These are phyloP conservation scores for Scaptomyza caliginosa DNA, from an alignment of 2,888 invertebrate genomes.

Conservation along the genomic window DNA sequence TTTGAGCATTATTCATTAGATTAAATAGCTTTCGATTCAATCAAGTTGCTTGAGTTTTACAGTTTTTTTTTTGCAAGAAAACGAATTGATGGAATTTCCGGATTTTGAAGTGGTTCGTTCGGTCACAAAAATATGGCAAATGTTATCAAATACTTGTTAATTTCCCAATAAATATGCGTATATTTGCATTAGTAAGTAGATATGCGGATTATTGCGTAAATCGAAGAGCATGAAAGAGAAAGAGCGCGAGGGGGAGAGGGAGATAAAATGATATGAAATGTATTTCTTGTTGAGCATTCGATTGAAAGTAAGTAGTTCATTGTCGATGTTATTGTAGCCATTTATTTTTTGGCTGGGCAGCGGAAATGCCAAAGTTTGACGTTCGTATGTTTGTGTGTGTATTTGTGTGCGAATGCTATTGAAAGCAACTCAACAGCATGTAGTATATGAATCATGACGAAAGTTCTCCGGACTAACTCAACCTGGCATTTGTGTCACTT, in stretches of 20 bases:
- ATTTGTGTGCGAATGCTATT: not conserved
- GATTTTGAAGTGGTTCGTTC: constrained; percentile 13
- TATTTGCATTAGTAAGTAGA: too few relatives aligned
- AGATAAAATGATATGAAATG: not conserved
- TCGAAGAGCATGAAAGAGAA: constrained; percentile 13
- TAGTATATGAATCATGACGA: too few relatives aligned
- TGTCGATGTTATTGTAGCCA: not conserved
- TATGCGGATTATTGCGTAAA: constrained; percentile 1
- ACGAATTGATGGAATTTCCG: constrained; percentile 9
- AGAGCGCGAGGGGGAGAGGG: too few relatives aligned
- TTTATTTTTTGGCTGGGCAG: constrained; percentile 1
- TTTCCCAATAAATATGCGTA: not conserved
- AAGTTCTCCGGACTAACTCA: too few relatives aligned
- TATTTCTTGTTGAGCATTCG: constrained; percentile 1
- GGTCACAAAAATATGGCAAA: not conserved
- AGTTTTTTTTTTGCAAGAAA: not conserved
- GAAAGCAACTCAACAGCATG: too few relatives aligned
- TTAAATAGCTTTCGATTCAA: not conserved
- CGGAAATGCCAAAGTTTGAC: constrained; percentile 24
- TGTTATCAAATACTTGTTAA: not conserved
- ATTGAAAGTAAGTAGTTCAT: constrained; percentile 9
- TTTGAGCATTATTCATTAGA: not conserved
- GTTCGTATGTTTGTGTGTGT: not conserved
- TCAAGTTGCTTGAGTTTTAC: not conserved
- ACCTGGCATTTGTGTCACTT: too few relatives aligned